Evolutionary conservation across 2,888 invertebrate genomes (phyloP), one percentile per base, ranked within the genome.

Genomic region (Dolomedes plantarius): DNA sequence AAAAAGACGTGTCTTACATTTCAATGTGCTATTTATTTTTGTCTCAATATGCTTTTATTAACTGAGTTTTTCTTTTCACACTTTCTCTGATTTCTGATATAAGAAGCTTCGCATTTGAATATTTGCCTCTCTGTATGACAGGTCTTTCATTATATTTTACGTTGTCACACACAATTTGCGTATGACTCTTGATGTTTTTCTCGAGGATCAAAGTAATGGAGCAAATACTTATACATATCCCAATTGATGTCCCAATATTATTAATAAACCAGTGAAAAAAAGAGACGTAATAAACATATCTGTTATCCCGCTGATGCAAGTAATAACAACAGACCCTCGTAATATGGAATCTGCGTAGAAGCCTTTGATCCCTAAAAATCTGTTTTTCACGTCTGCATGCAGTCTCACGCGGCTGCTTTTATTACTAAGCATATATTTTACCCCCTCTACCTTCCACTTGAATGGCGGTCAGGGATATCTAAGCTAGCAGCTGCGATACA

Each of bases 391-490:
- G 46, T 16, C 31, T 50, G 16, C 23, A 31, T 68, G 56, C 31
- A 75, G 69, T 69, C 71, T 19, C 56, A 75, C 56, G 68, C 32
- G 56, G 39, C 74, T 41, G 62, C 81, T 75, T 68, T 82, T 82
- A 82, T 82, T 72, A 76, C 64, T 76, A 27, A 76, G 82, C 75
- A 76, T 82, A 71, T 71, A 76, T 68, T 36, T 80, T 73, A 67
- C 62, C 41, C 28, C 68, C 36, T 73, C 32, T 73, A 29, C 41
- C 68, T 75, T 76, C 76, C 65, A 64, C 65, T 82, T 76, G 82
- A 76, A 82, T 76, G 82, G 82, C 65, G 67, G 75, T 65, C 71
- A 69, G 46, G 69, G 28, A 75, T 81, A 81, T 69, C 81, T 31
- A 46, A 31, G 41, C 46, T 28, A 64, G 82, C 82, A 82, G 76